Base-by-base conservation (phyloP, 2,888 invertebrate genomes). In the Melieria picta region DNA sequence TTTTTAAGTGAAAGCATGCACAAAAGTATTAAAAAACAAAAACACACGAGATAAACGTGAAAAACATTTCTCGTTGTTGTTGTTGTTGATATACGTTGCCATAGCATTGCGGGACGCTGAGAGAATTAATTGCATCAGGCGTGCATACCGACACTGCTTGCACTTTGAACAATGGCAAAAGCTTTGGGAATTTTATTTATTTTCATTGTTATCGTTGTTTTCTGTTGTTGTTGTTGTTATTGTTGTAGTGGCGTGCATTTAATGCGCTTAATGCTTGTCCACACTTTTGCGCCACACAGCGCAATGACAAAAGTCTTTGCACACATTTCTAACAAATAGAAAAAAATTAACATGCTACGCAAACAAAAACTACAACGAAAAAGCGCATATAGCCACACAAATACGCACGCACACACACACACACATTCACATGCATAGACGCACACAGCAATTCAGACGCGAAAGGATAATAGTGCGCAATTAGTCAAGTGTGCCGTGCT, bases 381-480 rank as follows among this genome's bases (percentile, higher is more conserved):
- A 6, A 9, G 46, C 6, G 43, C 56, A 30, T 62, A 48, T 7
- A 10, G 13, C 3, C 45, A 11, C 9, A 42, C 30, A 47, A 43
- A 43, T 45, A 46, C 7, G n/a, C 64, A 52, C 16, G 6, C 57
- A 57, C 6, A 56, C 30, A 65, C 43, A 65, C 43, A 52, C 5
- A 55, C 9, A 56, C 5, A 30, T 56, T 5, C 9, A 6, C 30
- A 7, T 56, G 11, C 45, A 65, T 11, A 65, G 11, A 7, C 10
- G 11, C 50, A 13, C 57, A 5, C 16, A 16, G 9, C 5, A 4
- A n/a, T 10, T 13, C 3, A 4, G 16, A 11, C 13, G 43, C 43
- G 9, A n/a, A 69, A 62, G 63, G 64, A 69, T 69, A 69, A 69
- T 69, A 69, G 69, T 64, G 69, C n/a, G 64, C 69, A 69, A 69